Percentiles rank a stretch among this genome's conserved stretches.
Evolutionary conservation across 1,140 invertebrate genomes (phyloP).

Genomic region (Sinella curviseta): DNA sequence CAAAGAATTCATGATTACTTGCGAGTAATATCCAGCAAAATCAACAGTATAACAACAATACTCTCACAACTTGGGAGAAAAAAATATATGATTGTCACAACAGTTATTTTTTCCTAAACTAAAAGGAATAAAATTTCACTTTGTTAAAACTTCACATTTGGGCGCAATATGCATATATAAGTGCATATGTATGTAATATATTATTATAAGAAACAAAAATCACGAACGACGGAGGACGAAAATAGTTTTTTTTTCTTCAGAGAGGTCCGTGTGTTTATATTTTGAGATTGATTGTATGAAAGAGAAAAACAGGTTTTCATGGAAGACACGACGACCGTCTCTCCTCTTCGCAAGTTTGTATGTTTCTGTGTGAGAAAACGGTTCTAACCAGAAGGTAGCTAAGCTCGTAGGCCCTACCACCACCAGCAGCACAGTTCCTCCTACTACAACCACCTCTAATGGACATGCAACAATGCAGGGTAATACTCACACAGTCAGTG

Average conservation of each 20-base stretch:
- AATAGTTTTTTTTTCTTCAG: neutral
- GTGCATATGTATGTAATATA: neutral
- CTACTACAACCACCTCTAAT: neutral
- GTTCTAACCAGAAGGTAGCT: constrained; percentile 24
- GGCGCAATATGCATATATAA: too few species aligned
- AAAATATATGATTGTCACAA: neutral
- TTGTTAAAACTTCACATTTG: too few species aligned
- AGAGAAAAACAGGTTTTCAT: constrained; percentile 2
- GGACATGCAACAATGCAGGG: constrained; percentile 11
- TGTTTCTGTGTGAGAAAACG: constrained; percentile 26
- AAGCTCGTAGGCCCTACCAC: constrained; percentile 1
- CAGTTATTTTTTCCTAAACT: too few species aligned
- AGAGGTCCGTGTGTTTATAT: neutral
- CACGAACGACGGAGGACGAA: neutral
- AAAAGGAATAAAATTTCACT: too few species aligned
- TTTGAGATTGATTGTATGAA: neutral
- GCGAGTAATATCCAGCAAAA: neutral
- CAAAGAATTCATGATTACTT: neutral
- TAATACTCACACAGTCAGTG: neutral
- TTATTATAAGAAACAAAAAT: neutral
- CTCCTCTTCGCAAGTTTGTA: constrained; percentile 11
- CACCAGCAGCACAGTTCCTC: constrained; percentile 3
- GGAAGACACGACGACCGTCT: constrained; percentile 13
- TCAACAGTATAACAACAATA: neutral
- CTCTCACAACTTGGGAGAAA: neutral